Base-by-base conservation (phyloP, 2,888 invertebrate species). In the Cantharis nigra region DNA sequence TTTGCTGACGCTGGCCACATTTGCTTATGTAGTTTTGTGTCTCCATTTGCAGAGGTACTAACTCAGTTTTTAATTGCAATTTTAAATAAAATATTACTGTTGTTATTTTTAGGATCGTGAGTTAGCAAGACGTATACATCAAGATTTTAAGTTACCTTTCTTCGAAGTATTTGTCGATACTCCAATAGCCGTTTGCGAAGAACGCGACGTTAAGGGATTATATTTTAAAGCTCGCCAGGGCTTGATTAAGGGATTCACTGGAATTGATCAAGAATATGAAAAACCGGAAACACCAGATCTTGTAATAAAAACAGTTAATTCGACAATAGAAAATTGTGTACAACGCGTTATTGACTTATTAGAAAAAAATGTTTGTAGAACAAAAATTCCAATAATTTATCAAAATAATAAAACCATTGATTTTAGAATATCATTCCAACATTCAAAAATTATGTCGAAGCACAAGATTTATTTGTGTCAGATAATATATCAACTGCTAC, bases 1-100 rank as follows among this genome's bases (percentile, higher is more conserved):
- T 98, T 99, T 88, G 98, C 99, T 0, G 99, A 99, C 89, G 97
- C 97, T 80, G 99, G 99, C 0, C 97, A 98, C 72, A 94, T 99
- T 14, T 95, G 97, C 80, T 91, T 99, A 63, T 98, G 98, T 88
- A 97, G 98, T 87, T 99, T 99, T 88, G 99, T 99, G 0, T 98
- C 98, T 16, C 99, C 99, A 0, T 99, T 97, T 88, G 92, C 94
- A 74, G 97, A 96, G 63, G 78, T 78, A 72, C 10, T 65, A 14
- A n/a, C 18, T n/a, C 2, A n/a, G n/a, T 49, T 5, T n/a, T 49
- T n/a, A n/a, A 49, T 49, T 49, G 28, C 18, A 18, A 13, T 13
- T 20, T 23, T 11, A 18, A 18, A 18, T n/a, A 3, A 16, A 69
- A 30, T 0, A 14, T 28, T 9, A 30, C 3, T 16, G 14, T 14